Conservation (phyloP, 1,140 invertebrate species). For the Cotesia chilonis region DNA sequence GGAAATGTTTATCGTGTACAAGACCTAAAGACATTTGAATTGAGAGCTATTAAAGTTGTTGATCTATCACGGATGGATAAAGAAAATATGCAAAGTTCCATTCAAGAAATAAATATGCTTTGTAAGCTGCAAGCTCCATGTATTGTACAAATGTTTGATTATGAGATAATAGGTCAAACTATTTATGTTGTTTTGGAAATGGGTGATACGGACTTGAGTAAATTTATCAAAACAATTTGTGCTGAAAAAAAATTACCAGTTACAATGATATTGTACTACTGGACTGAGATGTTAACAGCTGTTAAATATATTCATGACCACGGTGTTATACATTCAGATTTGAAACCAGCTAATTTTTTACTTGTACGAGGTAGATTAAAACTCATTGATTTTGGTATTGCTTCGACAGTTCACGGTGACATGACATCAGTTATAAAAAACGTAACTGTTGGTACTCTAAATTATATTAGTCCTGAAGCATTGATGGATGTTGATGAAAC, state of each 20-base stretch:
- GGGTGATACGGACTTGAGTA: conserved; percentile 88
- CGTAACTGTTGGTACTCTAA: conserved; percentile 85
- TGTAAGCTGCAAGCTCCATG: conserved; percentile 82
- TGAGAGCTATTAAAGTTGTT: conserved; percentile 70
- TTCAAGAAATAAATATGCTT: conserved; percentile 92
- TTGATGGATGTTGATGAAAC: conserved; percentile 70
- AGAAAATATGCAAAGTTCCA: conserved; percentile 77
- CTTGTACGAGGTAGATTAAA: conserved; percentile 87
- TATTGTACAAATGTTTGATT: conserved; percentile 88
- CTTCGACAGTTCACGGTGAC: conserved; percentile 88
- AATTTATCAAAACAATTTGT: conserved; percentile 73
- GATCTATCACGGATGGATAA: conserved; percentile 69
- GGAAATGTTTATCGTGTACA: conserved; percentile 69
- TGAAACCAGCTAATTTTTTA: conserved; percentile 98
- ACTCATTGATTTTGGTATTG: conserved; percentile 98
- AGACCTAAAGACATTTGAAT: conserved; percentile 61
- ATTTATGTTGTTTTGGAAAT: conserved; percentile 92
- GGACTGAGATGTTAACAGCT: conserved; percentile 92
- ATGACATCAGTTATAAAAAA: conserved; percentile 90
- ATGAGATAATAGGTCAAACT: conserved; percentile 70
- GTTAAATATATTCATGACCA: conserved; percentile 91
- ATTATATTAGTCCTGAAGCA: conserved; percentile 97
- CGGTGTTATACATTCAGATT: conserved; percentile 95
- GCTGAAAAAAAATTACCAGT: conserved; percentile 70
- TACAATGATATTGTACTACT: conserved; percentile 86